Evolutionary conservation across 2,113 vertebrate species (phyloP).

Genomic region (Myocastor coypus): DNA sequence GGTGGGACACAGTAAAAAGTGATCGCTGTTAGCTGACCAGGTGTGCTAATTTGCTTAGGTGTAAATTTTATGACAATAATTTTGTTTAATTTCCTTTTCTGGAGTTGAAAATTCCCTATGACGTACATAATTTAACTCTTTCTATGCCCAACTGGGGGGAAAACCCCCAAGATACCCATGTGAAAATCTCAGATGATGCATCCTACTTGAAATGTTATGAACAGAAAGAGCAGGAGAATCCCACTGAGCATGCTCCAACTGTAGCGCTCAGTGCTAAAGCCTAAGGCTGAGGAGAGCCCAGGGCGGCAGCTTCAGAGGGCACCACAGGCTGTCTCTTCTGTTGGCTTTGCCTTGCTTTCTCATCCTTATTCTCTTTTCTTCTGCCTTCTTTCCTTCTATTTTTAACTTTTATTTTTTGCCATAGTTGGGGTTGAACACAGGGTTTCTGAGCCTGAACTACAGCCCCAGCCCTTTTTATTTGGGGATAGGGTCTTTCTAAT

Average conservation of each 20-base stretch:
- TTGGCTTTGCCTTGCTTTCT: neutral
- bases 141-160: neutral
- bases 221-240: neutral
- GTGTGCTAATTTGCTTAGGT: conserved; percentile 29
- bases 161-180: neutral
- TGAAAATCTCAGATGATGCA: neutral
- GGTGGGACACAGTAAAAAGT: neutral
- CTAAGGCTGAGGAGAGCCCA: neutral
- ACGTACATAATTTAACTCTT: conserved; percentile 33
- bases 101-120: conserved; percentile 18
- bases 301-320: neutral
- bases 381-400: neutral
- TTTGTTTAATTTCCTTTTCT: conserved; percentile 64
- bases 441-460: neutral
- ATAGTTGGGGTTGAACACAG: neutral
- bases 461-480: neutral
- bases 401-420: neutral
- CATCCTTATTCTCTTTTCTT: neutral
- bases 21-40: conserved; percentile 62
- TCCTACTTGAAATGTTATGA: neutral
- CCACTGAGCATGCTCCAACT: neutral
- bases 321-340: neutral
- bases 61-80: conserved; percentile 52
- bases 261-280: neutral
- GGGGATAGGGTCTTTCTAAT: neutral